Evolutionary conservation across 2,797 vertebrate species (phyloP).

Genomic region (Gallinago nigripennis): DNA sequence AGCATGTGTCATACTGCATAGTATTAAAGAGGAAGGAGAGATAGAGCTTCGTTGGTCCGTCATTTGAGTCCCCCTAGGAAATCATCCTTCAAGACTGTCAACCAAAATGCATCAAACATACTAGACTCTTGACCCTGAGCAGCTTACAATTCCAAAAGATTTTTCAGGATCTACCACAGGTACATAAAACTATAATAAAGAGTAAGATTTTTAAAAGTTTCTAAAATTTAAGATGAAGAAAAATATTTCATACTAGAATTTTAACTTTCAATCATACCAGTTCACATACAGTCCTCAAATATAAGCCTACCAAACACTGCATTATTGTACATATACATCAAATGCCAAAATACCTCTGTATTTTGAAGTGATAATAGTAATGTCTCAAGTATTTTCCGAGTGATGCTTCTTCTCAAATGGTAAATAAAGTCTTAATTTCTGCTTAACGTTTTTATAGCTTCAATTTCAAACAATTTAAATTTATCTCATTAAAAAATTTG

Average conservation of each 20-base stretch:
- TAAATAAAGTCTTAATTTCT: neutral
- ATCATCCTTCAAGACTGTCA: neutral
- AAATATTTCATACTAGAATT: neutral
- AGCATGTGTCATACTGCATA: neutral
- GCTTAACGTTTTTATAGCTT: neutral
- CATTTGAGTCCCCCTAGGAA: neutral
- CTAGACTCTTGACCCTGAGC: neutral
- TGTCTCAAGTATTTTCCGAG: neutral
- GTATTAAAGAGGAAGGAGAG: neutral
- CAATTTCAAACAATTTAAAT: neutral
- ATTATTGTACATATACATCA: neutral
- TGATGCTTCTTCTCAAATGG: neutral
- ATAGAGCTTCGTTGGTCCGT: neutral
- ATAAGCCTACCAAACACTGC: neutral
- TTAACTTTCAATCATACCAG: neutral
- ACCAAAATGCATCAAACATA: neutral
- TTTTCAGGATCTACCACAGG: neutral
- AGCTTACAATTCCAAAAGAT: neutral
- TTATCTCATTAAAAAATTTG: neutral
- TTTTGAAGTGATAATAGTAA: neutral
- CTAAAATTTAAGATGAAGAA: neutral
- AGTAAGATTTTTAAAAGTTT: neutral
- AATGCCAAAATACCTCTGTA: neutral
- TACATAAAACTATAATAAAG: neutral
- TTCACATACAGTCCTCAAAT: neutral